Base-by-base conservation (phyloP, 2,113 vertebrate genomes). In the Phycodurus eques region DNA sequence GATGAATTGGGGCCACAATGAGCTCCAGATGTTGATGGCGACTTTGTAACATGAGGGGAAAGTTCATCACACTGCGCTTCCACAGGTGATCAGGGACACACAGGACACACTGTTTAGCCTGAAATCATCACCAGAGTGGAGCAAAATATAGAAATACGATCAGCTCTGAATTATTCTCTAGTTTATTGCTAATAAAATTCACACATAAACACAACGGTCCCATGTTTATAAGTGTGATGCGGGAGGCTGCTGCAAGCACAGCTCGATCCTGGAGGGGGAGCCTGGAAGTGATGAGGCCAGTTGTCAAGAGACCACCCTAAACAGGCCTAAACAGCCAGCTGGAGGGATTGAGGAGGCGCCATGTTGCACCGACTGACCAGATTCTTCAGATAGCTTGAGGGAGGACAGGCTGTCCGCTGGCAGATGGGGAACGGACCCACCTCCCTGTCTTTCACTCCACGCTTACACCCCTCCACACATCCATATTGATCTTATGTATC, bases 251-350 rank as follows among this genome's bases (percentile, higher is more conserved):
- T 74, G 73, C 56, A 43, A 67, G 74, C 70, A 77, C 64, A 11
- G 19, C 51, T 70, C 49, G 75, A 35, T 73, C 76, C 70, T 76
- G 77, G 71, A 64, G 76, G 77, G 83, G 76, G 83, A 65, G 76
- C 79, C 80, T 67, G 71, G 79, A 75, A 72, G 66, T 68, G 78
- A 73, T 70, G 77, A 79, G 80, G 70, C 74, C 89, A 92, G 89
- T 91, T 92, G 89, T 91, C 89, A 88, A 75, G 88, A 88, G 88
- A 90, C 86, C 83, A 88, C 85, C 86, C 85, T 80, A 91, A 90
- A 89, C 88, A 90, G 84, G 85, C 82, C 85, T 84, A 91, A 90
- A 89, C 86, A 92, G 74, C 86, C 90, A 89, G 88, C 86, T 88
- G 89, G 87, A 85, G 78, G 87, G 89, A 90, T 90, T 88, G 85